Evolutionary conservation across 2,113 vertebrate species (phyloP).

Genomic region (Anthoscopus minutus): DNA sequence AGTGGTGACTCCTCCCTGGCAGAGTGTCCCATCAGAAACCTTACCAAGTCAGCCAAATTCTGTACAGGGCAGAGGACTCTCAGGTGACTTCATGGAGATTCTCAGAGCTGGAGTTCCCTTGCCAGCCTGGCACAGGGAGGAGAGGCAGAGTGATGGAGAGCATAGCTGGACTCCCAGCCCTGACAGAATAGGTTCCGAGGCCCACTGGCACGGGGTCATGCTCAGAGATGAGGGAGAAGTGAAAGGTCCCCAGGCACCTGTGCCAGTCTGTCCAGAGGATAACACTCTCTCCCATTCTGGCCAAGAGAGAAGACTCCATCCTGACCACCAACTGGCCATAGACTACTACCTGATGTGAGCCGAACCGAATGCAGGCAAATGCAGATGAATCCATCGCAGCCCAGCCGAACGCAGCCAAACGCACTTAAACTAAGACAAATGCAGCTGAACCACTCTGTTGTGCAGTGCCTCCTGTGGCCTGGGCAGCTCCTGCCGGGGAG

Average conservation of each 20-base stretch:
- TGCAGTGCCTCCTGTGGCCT: background rate
- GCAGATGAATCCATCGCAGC: too few relatives aligned
- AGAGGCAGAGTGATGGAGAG: background rate
- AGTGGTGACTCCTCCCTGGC: background rate
- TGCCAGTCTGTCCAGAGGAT: background rate
- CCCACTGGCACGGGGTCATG: fast-evolving
- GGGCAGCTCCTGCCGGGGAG: too few relatives aligned
- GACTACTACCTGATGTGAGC: background rate
- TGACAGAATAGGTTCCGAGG: background rate
- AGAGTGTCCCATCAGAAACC: background rate
- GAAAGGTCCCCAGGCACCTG: fast-evolving
- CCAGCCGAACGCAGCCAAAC: background rate
- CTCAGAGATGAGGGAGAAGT: background rate
- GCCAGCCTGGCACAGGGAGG: background rate
- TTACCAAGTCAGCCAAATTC: background rate
- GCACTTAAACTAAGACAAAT: too few relatives aligned
- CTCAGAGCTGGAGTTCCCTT: background rate
- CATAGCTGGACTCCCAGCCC: background rate
- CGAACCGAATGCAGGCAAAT: too few relatives aligned
- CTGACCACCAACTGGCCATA: fast-evolving
- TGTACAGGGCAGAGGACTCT: background rate
- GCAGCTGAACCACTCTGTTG: background rate
- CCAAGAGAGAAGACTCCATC: background rate
- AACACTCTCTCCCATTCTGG: background rate
- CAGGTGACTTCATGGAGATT: too few relatives aligned